Evolutionary conservation across 2,888 invertebrate genomes (phyloP).

Genomic region (Caenorhabditis afra): DNA sequence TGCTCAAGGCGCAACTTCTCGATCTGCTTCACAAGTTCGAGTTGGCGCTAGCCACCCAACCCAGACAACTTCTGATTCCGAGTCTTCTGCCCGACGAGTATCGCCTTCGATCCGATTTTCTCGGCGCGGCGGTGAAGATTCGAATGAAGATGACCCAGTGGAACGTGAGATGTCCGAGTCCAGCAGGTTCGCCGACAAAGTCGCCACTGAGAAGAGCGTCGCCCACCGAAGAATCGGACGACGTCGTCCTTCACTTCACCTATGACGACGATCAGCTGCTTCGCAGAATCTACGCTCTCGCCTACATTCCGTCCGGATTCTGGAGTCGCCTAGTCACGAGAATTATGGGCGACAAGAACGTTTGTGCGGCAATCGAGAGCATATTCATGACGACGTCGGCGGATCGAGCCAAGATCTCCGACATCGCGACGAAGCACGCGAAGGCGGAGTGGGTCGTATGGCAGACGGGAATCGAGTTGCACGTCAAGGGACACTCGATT

Average conservation of each 20-base stretch:
- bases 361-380: slow-evolving; percentile 61
- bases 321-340: slow-evolving; percentile 95
- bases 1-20: slow-evolving; percentile 56
- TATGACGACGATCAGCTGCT: slow-evolving; percentile 66
- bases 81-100: slow-evolving; percentile 91
- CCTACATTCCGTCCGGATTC: slow-evolving; percentile 97
- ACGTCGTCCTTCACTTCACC: slow-evolving; percentile 56
- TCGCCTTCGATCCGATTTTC: slow-evolving; percentile 83
- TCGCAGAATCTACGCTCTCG: slow-evolving; percentile 85
- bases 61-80: slow-evolving; percentile 91
- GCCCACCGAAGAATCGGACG: slow-evolving; percentile 31
- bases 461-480: slow-evolving; percentile 89
- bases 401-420: slow-evolving; percentile 36
- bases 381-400: slow-evolving; percentile 63
- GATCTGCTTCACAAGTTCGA: slow-evolving; percentile 69
- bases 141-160: slow-evolving; percentile 65
- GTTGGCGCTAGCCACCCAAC: slow-evolving; percentile 96
- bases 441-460: slow-evolving; percentile 90
- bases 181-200: slow-evolving; percentile 38
- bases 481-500: slow-evolving; percentile 87
- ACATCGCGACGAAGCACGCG: slow-evolving; percentile 52
- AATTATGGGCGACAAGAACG: slow-evolving; percentile 74
- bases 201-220: slow-evolving; percentile 34
- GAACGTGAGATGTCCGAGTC: slow-evolving; percentile 56
- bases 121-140: slow-evolving; percentile 80